Percentiles rank a stretch among this genome's conserved stretches.
These are phyloP conservation scores for Rhinatrema bivittatum DNA, from an alignment of 2,797 vertebrate genomes.

Conservation along the genomic window DNA sequence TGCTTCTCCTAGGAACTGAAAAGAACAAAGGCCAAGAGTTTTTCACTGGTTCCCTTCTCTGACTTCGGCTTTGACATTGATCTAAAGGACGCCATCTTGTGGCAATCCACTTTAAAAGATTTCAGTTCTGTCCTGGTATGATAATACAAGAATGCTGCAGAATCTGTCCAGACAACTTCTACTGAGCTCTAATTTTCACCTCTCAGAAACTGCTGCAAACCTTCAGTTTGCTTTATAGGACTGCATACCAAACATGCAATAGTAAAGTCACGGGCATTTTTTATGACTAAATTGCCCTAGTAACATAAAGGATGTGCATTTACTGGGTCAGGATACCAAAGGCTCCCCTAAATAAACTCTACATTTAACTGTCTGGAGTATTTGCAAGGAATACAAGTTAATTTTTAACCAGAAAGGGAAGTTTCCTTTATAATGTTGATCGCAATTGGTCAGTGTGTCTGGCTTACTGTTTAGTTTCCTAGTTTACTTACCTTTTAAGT, in stretches of 20 bases:
- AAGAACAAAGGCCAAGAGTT: slow-evolving; percentile 66
- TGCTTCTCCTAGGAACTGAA: slow-evolving; percentile 53
- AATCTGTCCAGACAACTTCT: slow-evolving; percentile 36
- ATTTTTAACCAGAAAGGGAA: slow-evolving; percentile 65
- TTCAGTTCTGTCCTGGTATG: slow-evolving; percentile 4
- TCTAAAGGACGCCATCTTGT: slow-evolving; percentile 90
- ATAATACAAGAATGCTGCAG: slow-evolving; percentile 10
- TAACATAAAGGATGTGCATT: slow-evolving; percentile 81
- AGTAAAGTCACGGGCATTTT: slow-evolving; percentile 76
- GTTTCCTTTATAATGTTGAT: slow-evolving; percentile 33
- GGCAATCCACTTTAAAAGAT: slow-evolving; percentile 39
- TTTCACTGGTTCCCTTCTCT: slow-evolving; percentile 40
- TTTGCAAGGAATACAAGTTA: slow-evolving; percentile 52
- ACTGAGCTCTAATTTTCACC: slow-evolving; percentile 40
- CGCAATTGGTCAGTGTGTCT: slow-evolving; percentile 29
- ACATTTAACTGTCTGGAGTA: slow-evolving; percentile 59
- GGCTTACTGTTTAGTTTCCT: neutral
- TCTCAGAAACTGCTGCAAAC: slow-evolving; percentile 41
- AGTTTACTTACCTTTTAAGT: slow-evolving; percentile 11
- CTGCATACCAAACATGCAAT: slow-evolving; percentile 75
- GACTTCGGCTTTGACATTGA: slow-evolving; percentile 97
- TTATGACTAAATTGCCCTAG: slow-evolving; percentile 91
- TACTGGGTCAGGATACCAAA: slow-evolving; percentile 88
- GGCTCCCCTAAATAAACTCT: slow-evolving; percentile 68
- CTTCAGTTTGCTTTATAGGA: slow-evolving; percentile 66